Evolutionary conservation across 2,113 vertebrate genomes (phyloP), one percentile per base, ranked within the genome.

Genomic region (Macaca nemestrina): DNA sequence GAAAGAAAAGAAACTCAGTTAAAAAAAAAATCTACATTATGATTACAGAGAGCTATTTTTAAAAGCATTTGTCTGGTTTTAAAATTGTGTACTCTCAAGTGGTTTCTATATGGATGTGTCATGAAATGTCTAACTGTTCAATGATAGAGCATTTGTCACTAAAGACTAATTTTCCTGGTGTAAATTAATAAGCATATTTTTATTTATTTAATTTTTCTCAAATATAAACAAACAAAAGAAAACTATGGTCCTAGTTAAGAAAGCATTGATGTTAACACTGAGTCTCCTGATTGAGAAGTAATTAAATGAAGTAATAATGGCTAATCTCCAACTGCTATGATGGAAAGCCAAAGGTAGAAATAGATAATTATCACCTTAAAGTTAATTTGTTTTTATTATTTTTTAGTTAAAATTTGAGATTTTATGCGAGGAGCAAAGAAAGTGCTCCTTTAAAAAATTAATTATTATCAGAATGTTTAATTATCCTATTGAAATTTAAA

Each of bases 401-500:
- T 82, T 95, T n/a, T 30, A 38, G 35, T 81, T 64, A 18, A 4
- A 96, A 90, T 86, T 82, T 92, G 61, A 97, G 30, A 70, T 75
- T 82, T 83, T 88, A 5, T 6, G 35, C 1, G n/a, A 13, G 4
- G 7, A 72, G 80, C 5, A n/a, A 45, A 0, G 12, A 86, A 6
- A 52, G 4, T 87, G 18, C 5, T 84, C 1, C 52, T 83, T 88
- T 48, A 50, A 38, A 18, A 86, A 57, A n/a, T 55, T 79, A 94
- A 79, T 93, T 75, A 40, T 76, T 81, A 3, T 72, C 17, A 88
- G 2, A 94, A 23, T 1, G 67, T 79, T 85, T 67, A 79, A 70
- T 50, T 93, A 13, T 88, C 30, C 45, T 92, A 70, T 27, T 92
- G 12, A 95, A 97, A 96, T 70, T 64, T 14, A 67, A 90, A 57